Percentiles rank a stretch among this genome's conserved stretches.
phyloP scores from a whole-genome alignment of 2,113 vertebrate species.

The Patagioenas fasciata region DNA sequence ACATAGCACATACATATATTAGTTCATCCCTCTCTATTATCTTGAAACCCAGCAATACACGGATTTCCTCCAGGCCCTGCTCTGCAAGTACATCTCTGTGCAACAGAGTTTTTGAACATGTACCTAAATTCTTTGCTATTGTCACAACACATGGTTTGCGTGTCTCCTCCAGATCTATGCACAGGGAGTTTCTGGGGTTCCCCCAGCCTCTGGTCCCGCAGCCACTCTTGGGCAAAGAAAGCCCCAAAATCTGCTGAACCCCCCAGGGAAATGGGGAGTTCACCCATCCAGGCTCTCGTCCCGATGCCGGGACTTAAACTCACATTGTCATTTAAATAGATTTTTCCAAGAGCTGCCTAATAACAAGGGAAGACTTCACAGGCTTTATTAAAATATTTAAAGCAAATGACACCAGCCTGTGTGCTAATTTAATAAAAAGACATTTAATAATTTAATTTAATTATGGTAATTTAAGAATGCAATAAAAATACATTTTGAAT shows the following conservation, averaged over 20 bases:
- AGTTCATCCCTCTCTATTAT: slow-evolving; percentile 38
- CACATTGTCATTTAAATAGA: slow-evolving; percentile 14
- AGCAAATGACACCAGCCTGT: slow-evolving; percentile 16
- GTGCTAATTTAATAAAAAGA: slow-evolving; percentile 64
- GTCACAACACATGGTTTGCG: not conserved
- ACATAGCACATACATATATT: not conserved
- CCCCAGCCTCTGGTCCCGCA: not conserved
- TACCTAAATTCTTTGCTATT: slow-evolving; percentile 2
- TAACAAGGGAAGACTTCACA: slow-evolving; percentile 50
- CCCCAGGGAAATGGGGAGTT: not conserved
- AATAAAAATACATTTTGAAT: slow-evolving; percentile 47
- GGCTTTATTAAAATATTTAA: slow-evolving; percentile 62
- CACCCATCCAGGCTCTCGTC: not conserved
- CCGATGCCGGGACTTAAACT: not conserved
- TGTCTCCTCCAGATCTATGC: not conserved
- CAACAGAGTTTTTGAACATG: slow-evolving; percentile 5
- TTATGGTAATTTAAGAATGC: slow-evolving; percentile 49
- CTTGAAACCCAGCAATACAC: not conserved
- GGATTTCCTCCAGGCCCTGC: slow-evolving; percentile 46
- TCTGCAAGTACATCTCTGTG: slow-evolving; percentile 27
- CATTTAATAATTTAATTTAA: slow-evolving; percentile 67
- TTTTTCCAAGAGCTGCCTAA: not conserved
- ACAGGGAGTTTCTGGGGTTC: not conserved
- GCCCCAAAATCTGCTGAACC: not conserved
- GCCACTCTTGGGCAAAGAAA: not conserved